Evolutionary conservation across 2,797 vertebrate genomes (phyloP), one percentile per base, ranked within the genome.

Genomic region (Sebastes steindachneri): DNA sequence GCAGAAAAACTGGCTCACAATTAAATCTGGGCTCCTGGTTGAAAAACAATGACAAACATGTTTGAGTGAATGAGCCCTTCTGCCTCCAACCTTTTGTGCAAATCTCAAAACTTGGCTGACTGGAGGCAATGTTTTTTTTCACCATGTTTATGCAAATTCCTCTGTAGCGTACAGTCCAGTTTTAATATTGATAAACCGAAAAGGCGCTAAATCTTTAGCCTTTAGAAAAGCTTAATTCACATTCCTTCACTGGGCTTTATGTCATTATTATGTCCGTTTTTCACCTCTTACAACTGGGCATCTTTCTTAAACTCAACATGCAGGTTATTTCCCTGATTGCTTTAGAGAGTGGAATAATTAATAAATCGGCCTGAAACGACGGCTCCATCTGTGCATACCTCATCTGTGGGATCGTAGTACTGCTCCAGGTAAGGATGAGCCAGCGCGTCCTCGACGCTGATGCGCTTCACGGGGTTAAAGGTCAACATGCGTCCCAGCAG

Each of bases 321-420:
- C 9, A 14, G 2, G 17, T 21, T 7, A 14, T 54, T 37, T 55
- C 21, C 1, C 4, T 0, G 67, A 41, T 25, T 14, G n/a, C 9
- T n/a, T 31, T 12, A 8, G 48, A 2, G 2, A 17, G 17, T 12
- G 21, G 17, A 54, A 66, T 10, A 25, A 26, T 19, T 28, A 1
- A 80, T 29, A 7, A 64, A 57, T 26, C 3, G 11, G 26, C 59
- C 21, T 25, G 7, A n/a, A 12, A 12, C 10, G 17, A 12, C 2
- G 7, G 23, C 48, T 59, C 23, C n/a, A 4, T 35, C 8, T 14
- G 26, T 17, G 7, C 64, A 23, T 88, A 97, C 97, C 96, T 97
- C 97, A 87, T 97, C 97, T 14, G 96, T 95, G 35, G 97, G 97
- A 75, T 98, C 97, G 3, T 97, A 98, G 96, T 98, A 98, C 96